Evolutionary conservation across 2,888 invertebrate species (phyloP).

Genomic region (Drosophila eohydei): DNA sequence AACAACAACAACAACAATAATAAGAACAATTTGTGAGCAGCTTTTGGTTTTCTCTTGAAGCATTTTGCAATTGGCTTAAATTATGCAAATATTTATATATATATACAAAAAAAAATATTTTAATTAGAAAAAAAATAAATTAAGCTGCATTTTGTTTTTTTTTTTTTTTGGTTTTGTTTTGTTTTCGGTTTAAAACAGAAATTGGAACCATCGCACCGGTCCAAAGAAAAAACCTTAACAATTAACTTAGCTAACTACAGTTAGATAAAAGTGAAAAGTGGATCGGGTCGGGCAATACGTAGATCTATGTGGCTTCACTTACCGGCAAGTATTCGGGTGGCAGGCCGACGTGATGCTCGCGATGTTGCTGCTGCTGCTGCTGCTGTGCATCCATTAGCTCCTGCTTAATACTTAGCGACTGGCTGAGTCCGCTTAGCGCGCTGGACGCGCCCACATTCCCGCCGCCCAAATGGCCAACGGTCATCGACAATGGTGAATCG

Average conservation of each 20-base stretch:
- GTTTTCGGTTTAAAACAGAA: slow-evolving; percentile 34
- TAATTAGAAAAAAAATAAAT: slow-evolving; percentile 26
- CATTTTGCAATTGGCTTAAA: slow-evolving; percentile 77
- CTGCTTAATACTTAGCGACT: slow-evolving; percentile 85
- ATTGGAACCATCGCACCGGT: slow-evolving; percentile 85
- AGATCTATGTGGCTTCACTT: slow-evolving; percentile 63
- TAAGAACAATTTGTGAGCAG: slow-evolving; percentile 48
- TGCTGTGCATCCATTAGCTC: slow-evolving; percentile 85
- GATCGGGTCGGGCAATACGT: background rate
- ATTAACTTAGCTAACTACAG: slow-evolving; percentile 70
- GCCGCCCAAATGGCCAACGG: slow-evolving; percentile 82
- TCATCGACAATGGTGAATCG: slow-evolving; percentile 84
- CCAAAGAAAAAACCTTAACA: slow-evolving; percentile 86
- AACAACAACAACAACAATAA: slow-evolving; percentile 29
- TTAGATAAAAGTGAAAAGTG: background rate
- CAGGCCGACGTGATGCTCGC: slow-evolving; percentile 83
- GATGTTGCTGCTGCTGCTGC: slow-evolving; percentile 79
- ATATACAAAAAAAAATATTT: slow-evolving; percentile 10
- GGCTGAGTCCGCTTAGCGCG: slow-evolving; percentile 81
- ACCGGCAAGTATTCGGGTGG: slow-evolving; percentile 85
- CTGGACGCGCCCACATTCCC: slow-evolving; percentile 78
- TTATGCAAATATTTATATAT: slow-evolving; percentile 30
- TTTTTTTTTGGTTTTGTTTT: slow-evolving; percentile 6
- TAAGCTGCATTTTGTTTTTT: slow-evolving; percentile 46
- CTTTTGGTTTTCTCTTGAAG: slow-evolving; percentile 46